Percentiles rank a stretch among this genome's conserved stretches.
Evolutionary conservation across 2,113 vertebrate genomes (phyloP).

Genomic region (Erythrocercus mccallii): DNA sequence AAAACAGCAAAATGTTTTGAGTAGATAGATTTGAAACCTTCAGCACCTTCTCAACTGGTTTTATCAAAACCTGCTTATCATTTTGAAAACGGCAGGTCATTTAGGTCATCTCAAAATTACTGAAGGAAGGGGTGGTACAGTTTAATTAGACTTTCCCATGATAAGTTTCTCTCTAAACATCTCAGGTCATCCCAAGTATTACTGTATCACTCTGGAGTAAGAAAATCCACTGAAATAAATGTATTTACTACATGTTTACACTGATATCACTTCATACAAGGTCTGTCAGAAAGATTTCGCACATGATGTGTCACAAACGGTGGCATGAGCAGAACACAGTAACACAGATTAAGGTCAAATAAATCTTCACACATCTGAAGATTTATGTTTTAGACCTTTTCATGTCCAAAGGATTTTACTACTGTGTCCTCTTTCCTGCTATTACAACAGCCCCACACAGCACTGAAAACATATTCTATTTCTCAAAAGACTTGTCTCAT

Average conservation of each 20-base stretch:
- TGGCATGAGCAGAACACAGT: not conserved
- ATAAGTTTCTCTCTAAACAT: not conserved
- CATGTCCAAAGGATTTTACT: accelerated
- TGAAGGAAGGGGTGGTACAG: not conserved
- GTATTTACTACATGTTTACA: not conserved
- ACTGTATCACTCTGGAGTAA: not conserved
- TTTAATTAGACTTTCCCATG: not conserved
- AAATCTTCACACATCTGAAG: not conserved
- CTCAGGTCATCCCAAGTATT: not conserved
- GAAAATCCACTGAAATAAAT: not conserved
- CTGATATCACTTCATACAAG: not conserved
- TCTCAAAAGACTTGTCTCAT: not conserved
- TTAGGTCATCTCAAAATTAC: not conserved
- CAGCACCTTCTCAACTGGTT: not conserved
- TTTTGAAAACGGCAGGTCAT: not conserved
- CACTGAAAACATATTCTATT: not conserved
- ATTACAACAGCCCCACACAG: not conserved
- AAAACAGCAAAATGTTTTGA: not conserved
- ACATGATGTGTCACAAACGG: not conserved
- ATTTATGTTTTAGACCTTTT: not conserved
- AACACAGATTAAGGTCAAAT: not conserved
- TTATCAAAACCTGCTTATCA: not conserved
- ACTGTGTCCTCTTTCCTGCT: not conserved
- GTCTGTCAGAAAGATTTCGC: not conserved
- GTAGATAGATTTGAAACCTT: not conserved